phyloP scores from a whole-genome alignment of 2,113 vertebrate species.

The Bungarus multicinctus region DNA sequence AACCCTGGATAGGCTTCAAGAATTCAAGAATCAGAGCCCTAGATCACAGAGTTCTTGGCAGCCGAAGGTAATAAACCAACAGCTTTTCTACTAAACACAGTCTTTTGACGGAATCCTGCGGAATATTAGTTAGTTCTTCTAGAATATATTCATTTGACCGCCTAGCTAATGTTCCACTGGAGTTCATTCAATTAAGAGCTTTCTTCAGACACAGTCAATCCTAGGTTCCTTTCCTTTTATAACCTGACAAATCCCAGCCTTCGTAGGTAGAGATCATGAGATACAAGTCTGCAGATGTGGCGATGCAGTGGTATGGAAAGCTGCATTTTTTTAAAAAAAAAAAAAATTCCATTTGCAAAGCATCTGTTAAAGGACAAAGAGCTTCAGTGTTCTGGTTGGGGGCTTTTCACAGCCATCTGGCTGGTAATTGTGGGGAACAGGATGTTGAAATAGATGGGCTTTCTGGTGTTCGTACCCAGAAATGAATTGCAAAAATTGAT shows the following conservation, averaged over 20 bases:
- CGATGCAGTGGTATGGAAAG: not conserved
- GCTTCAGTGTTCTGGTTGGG: not conserved
- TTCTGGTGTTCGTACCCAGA: not conserved
- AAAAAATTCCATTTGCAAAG: not conserved
- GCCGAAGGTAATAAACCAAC: slow-evolving; percentile 16
- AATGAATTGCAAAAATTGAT: not conserved
- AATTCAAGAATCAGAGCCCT: slow-evolving; percentile 14
- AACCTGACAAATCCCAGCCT: not conserved
- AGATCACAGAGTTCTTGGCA: slow-evolving; percentile 14
- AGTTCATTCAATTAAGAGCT: slow-evolving; percentile 30
- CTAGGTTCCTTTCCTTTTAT: not conserved
- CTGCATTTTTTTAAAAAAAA: not conserved
- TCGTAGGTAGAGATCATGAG: not conserved
- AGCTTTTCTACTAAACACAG: slow-evolving; percentile 19
- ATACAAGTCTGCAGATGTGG: not conserved
- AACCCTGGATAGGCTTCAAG: slow-evolving; percentile 2
- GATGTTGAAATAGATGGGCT: not conserved
- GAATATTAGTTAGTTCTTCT: slow-evolving; percentile 22
- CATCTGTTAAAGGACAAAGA: not conserved
- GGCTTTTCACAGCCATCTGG: not conserved
- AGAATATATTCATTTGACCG: slow-evolving; percentile 39
- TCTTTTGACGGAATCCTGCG: not conserved
- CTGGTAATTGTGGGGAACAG: not conserved
- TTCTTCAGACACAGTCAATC: not conserved
- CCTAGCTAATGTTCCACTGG: slow-evolving; percentile 3